phyloP scores from a whole-genome alignment of 2,888 invertebrate species.

The Xanthorhoe designata region DNA sequence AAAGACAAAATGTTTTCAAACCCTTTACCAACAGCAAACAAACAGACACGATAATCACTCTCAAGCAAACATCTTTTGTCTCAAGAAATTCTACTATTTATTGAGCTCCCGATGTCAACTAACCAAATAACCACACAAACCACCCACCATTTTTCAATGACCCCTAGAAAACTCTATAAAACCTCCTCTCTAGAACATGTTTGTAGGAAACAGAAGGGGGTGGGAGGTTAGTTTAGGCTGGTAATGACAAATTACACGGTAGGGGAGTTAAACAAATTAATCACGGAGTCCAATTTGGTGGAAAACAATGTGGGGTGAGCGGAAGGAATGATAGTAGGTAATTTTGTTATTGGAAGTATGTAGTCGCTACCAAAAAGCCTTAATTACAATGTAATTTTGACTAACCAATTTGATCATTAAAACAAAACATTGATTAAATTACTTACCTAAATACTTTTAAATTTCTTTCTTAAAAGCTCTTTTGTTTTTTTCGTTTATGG shows the following conservation, averaged over 20 bases:
- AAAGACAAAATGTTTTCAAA: neutral
- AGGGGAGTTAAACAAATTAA: constrained; percentile 82
- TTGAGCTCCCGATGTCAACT: constrained; percentile 72
- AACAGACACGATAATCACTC: constrained; percentile 59
- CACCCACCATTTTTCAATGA: constrained; percentile 50
- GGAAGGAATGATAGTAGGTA: constrained; percentile 62
- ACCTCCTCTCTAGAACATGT: constrained; percentile 24
- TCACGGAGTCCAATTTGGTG: constrained; percentile 80
- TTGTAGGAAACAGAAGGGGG: constrained; percentile 28
- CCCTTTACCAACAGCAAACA: constrained; percentile 46
- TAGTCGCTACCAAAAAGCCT: neutral
- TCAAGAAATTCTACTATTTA: constrained; percentile 68
- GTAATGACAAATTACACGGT: constrained; percentile 71
- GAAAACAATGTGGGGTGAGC: constrained; percentile 76
- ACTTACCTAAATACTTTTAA: too few species aligned
- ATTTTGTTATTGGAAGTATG: constrained; percentile 62
- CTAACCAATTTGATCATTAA: neutral
- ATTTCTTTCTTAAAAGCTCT: too few species aligned
- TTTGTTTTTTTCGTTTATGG: too few species aligned
- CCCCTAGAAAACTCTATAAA: constrained; percentile 34
- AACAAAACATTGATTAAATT: too few species aligned
- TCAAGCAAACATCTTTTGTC: constrained; percentile 59
- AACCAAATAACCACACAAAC: constrained; percentile 71
- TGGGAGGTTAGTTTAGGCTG: constrained; percentile 55
- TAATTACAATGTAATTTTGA: constrained; percentile 2